Conservation (phyloP, 2,797 vertebrate species). For the Tapirus indicus region DNA sequence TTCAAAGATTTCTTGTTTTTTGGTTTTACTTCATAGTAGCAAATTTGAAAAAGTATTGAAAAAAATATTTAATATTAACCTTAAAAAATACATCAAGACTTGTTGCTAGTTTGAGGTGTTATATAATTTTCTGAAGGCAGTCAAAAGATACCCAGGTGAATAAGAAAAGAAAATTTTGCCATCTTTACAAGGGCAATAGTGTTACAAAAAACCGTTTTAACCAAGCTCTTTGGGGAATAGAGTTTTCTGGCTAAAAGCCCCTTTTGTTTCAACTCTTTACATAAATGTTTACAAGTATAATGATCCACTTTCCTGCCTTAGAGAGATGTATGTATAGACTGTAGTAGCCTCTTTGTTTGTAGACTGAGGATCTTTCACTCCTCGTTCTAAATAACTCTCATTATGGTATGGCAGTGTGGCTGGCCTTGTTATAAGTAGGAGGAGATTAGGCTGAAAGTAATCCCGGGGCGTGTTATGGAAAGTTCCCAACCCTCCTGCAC, state of each 20-base stretch:
- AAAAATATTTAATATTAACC: constrained; percentile 36
- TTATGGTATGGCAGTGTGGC: background rate
- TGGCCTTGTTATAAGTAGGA: background rate
- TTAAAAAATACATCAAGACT: constrained; percentile 49
- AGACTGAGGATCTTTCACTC: constrained; percentile 43
- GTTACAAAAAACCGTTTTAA: constrained; percentile 50
- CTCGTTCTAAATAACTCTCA: constrained; percentile 7
- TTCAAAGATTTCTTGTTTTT: constrained; percentile 40
- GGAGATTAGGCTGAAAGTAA: background rate
- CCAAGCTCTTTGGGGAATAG: background rate
- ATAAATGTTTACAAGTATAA: constrained; percentile 51
- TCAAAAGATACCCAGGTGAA: constrained; percentile 26
- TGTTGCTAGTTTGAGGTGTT: constrained; percentile 49
- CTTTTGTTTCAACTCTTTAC: constrained; percentile 63
- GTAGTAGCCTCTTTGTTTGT: constrained; percentile 42
- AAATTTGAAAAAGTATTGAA: background rate
- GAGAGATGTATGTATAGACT: background rate
- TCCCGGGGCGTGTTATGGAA: background rate
- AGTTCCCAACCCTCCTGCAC: background rate
- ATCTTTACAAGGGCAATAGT: constrained; percentile 9
- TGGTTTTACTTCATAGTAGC: constrained; percentile 44
- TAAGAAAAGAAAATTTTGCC: constrained; percentile 53
- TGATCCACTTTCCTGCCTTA: constrained; percentile 4
- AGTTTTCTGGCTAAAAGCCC: constrained; percentile 54
- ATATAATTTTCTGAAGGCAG: constrained; percentile 57